Conservation (phyloP, 1,140 invertebrate genomes). For the Papilio polytes region DNA sequence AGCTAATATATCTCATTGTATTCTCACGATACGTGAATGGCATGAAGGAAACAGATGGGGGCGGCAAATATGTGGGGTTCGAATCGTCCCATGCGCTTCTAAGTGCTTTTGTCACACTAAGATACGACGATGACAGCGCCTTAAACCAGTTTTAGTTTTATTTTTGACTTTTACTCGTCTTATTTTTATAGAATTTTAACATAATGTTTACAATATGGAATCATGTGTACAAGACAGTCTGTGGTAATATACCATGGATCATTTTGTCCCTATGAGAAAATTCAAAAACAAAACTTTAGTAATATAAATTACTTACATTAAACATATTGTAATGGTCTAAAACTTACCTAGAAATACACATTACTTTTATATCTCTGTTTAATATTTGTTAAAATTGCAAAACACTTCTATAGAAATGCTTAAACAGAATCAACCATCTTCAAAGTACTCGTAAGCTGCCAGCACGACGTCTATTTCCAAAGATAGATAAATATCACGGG, state of each 20-base stretch:
- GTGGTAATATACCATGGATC: too few species aligned
- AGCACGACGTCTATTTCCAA: constrained; percentile 22
- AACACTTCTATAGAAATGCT: background rate
- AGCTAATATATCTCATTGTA: constrained; percentile 39
- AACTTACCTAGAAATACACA: too few species aligned
- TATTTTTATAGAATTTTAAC: background rate
- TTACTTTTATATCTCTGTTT: too few species aligned
- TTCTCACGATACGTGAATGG: constrained; percentile 55
- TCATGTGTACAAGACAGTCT: too few species aligned
- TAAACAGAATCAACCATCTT: background rate
- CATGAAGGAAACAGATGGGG: constrained; percentile 71
- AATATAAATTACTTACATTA: too few species aligned
- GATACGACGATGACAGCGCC: constrained; percentile 4
- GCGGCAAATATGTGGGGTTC: constrained; percentile 61
- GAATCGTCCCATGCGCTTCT: constrained; percentile 60
- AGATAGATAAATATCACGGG: constrained; percentile 33
- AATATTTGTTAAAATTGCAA: background rate
- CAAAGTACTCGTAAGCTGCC: constrained; percentile 11
- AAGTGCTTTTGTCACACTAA: constrained; percentile 46
- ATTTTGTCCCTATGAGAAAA: too few species aligned
- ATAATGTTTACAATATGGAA: too few species aligned
- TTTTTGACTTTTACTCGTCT: background rate
- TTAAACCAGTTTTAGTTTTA: background rate
- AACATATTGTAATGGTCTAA: too few species aligned
- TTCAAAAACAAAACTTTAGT: too few species aligned